phyloP scores from a whole-genome alignment of 2,797 vertebrate species.

The Lepilemur ruficaudatus region DNA sequence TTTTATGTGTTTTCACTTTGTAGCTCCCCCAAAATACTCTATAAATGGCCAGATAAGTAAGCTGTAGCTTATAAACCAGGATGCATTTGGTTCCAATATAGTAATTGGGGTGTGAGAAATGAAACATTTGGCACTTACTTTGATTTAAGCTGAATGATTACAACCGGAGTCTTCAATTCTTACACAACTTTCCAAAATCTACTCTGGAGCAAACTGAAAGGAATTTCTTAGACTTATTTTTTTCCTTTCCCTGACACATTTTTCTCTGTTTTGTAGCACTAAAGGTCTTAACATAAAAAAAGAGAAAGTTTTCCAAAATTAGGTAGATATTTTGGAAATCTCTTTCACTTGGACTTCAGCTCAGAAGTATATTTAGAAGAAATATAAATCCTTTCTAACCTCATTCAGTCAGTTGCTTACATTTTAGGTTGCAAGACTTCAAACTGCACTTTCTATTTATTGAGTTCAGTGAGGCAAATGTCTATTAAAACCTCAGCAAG shows the following conservation, averaged over 20 bases:
- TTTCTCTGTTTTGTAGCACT: conserved; percentile 54
- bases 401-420: conserved; percentile 65
- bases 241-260: not conserved
- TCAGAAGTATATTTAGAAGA: conserved; percentile 63
- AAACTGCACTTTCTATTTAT: conserved; percentile 73
- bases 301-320: conserved; percentile 42
- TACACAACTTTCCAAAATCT: not conserved
- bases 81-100: not conserved
- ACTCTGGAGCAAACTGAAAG: not conserved
- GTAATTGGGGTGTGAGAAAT: not conserved
- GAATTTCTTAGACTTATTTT: conserved; percentile 10
- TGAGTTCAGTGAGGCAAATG: conserved; percentile 68
- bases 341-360: not conserved
- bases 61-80: not conserved
- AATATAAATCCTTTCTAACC: conserved; percentile 75
- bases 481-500: conserved; percentile 70
- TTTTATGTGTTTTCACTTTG: not conserved
- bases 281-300: conserved; percentile 59
- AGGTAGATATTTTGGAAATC: conserved; percentile 63
- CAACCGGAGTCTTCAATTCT: not conserved
- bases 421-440: conserved; percentile 70
- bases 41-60: not conserved
- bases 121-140: not conserved
- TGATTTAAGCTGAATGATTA: not conserved
- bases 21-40: not conserved